A percentile compares a stretch with the other conserved stretches of the same genome.
Conservation (phyloP, 2,113 vertebrate species). For the Oryzias melastigma region DNA sequence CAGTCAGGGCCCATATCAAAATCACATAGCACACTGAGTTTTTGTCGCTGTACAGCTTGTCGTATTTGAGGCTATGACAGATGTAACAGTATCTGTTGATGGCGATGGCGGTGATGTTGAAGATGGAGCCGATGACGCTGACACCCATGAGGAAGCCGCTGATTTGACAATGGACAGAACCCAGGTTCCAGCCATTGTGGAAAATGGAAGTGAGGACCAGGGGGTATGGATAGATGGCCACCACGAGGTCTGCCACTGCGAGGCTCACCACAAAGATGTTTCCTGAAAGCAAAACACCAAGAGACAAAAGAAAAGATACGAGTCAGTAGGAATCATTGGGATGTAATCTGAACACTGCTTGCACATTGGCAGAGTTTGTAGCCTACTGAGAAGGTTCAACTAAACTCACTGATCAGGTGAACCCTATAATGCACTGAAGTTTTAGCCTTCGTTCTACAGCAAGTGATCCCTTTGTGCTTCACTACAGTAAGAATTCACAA, state of each 20-base stretch:
- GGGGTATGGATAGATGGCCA: conserved; percentile 94
- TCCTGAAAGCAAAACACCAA: conserved; percentile 70
- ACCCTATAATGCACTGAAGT: too few species aligned
- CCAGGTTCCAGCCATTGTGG: conserved; percentile 90
- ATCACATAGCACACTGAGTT: conserved; percentile 89
- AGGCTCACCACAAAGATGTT: conserved; percentile 77
- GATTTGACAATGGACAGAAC: conserved; percentile 90
- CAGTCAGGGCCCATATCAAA: conserved; percentile 88
- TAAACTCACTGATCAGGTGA: too few species aligned
- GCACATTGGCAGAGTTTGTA: too few species aligned
- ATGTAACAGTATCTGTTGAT: conserved; percentile 97
- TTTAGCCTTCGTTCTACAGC: too few species aligned
- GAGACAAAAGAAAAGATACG: background rate
- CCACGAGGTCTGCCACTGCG: conserved; percentile 92
- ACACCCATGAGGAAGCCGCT: conserved; percentile 96
- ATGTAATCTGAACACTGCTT: conserved; percentile 17
- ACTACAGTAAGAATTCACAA: too few species aligned
- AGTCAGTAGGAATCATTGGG: background rate
- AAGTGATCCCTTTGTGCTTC: too few species aligned
- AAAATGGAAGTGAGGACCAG: conserved; percentile 91
- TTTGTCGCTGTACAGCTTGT: conserved; percentile 89
- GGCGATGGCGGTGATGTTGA: conserved; percentile 96
- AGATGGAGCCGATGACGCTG: conserved; percentile 94
- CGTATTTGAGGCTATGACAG: conserved; percentile 94
- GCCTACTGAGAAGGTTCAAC: too few species aligned